These are phyloP conservation scores for Vultur gryphus DNA, from an alignment of 2,797 vertebrate species.

Conservation along the genomic window DNA sequence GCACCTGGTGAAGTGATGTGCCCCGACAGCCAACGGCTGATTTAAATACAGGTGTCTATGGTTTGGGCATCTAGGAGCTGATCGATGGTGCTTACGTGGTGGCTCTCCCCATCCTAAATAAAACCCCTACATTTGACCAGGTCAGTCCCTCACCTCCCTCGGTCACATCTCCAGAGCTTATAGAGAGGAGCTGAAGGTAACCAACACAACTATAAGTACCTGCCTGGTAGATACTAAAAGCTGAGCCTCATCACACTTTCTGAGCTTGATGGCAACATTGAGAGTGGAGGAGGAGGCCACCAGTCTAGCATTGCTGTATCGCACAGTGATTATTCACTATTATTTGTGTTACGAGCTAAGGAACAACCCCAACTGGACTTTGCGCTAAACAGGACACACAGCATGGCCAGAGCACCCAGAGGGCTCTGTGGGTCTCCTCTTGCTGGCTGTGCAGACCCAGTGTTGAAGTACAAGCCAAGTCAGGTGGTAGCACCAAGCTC, in stretches of 20 bases:
- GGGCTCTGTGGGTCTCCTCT: neutral
- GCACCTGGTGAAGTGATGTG: neutral
- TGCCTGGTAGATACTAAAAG: neutral
- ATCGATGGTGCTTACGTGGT: fast-evolving
- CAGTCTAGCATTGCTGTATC: neutral
- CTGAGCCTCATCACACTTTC: neutral
- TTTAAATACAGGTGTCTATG: neutral
- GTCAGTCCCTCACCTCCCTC: neutral
- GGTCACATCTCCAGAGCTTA: neutral
- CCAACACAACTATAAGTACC: neutral
- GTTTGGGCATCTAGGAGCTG: neutral
- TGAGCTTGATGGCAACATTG: neutral
- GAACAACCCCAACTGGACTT: neutral
- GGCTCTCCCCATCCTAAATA: neutral
- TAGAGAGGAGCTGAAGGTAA: neutral
- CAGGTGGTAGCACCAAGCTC: neutral
- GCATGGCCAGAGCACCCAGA: neutral
- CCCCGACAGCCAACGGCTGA: fast-evolving
- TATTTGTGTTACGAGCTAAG: neutral
- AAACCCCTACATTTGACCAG: neutral
- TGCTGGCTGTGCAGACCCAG: neutral
- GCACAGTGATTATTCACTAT: neutral
- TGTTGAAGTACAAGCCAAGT: neutral
- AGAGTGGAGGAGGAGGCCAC: neutral
- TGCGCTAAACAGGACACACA: neutral